Percentiles rank a stretch among this genome's conserved stretches.
Evolutionary conservation across 53 echinoderm and acorn worm species (phyloP).

Genomic region (Zoroaster sp.): DNA sequence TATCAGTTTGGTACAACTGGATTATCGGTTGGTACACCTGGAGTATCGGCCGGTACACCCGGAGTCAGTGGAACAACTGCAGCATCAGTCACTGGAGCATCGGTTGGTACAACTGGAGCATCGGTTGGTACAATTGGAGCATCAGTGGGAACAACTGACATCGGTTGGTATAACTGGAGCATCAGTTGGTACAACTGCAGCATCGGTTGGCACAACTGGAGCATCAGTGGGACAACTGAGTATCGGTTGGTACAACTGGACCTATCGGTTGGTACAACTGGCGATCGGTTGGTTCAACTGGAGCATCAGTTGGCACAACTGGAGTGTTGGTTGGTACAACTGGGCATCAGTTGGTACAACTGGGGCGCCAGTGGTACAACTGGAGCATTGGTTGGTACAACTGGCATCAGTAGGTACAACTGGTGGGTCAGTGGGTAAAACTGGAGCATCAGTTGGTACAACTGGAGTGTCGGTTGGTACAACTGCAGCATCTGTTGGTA

Average conservation of each 20-base stretch:
- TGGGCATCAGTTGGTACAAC: too few species aligned
- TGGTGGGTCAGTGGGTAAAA: neutral
- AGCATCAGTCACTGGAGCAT: too few species aligned
- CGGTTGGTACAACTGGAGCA: too few species aligned
- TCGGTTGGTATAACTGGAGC: too few species aligned
- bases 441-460: neutral
- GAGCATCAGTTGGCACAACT: neutral
- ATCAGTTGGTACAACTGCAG: neutral
- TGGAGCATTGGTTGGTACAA: neutral
- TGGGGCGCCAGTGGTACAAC: neutral
- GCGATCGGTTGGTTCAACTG: neutral
- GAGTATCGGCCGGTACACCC: neutral
- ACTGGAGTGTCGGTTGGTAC: too few species aligned
- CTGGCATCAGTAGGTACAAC: neutral
- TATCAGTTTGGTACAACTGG: too few species aligned
- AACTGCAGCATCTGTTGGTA: too few species aligned
- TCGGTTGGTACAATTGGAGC: neutral
- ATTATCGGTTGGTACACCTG: too few species aligned
- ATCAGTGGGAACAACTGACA: too few species aligned
- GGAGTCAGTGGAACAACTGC: neutral
- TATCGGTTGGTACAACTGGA: neutral
- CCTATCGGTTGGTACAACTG: neutral
- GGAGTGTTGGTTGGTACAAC: neutral
- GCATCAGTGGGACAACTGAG: neutral
- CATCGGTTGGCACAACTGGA: neutral